Evolutionary conservation across 92 coral and sea anemone genomes (phyloP).

Genomic region (Epizoanthus rinbou): DNA sequence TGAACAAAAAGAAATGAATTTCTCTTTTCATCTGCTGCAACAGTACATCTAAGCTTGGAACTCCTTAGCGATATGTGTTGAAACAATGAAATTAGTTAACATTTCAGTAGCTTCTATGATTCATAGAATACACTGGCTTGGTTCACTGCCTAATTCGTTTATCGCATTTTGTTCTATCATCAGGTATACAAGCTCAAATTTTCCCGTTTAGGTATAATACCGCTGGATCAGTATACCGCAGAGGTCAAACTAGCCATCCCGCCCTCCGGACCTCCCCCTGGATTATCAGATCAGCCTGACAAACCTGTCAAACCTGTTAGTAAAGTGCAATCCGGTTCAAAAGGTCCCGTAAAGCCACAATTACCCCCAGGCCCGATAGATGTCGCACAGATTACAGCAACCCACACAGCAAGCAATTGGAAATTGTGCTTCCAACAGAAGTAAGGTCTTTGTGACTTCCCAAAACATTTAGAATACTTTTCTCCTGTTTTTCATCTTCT

Average conservation of each 20-base stretch:
- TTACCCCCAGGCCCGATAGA: background rate
- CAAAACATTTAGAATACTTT: background rate
- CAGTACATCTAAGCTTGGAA: too few relatives aligned
- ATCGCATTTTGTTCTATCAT: background rate
- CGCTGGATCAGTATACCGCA: conserved; percentile 24
- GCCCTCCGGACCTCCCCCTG: conserved; percentile 3
- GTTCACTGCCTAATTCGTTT: background rate
- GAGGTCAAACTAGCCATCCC: conserved; percentile 3
- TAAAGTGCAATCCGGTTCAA: background rate
- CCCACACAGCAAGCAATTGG: conserved; percentile 18
- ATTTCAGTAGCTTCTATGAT: too few relatives aligned
- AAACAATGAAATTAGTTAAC: too few relatives aligned
- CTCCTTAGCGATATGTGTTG: too few relatives aligned
- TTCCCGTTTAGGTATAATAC: conserved; percentile 21
- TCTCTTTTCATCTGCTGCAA: too few relatives aligned
- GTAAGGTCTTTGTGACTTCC: background rate
- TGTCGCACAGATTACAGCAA: background rate
- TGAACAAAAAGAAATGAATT: too few relatives aligned
- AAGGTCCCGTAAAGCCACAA: background rate
- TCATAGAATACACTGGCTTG: too few relatives aligned
- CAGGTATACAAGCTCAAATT: conserved; percentile 15
- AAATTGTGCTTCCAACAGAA: conserved; percentile 17
- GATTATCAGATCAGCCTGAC: background rate
- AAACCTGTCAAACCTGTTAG: background rate
- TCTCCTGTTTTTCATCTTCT: too few relatives aligned